Percentiles rank a stretch among this genome's conserved stretches.
phyloP scores from a whole-genome alignment of 2,888 invertebrate species.

The Halictus quadricinctus region DNA sequence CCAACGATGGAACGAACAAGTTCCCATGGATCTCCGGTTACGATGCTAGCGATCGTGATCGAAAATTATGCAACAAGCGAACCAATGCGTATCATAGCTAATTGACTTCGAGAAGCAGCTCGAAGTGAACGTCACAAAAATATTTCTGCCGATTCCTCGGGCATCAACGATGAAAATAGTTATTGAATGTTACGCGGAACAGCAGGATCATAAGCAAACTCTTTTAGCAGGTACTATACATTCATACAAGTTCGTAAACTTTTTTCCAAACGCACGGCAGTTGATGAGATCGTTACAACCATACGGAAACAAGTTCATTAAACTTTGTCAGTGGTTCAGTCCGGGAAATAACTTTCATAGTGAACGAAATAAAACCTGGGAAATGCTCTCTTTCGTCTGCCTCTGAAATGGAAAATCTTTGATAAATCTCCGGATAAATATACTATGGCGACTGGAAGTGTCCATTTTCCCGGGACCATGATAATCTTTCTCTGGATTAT shows the following conservation, averaged over 20 bases:
- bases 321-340: background rate
- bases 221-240: background rate
- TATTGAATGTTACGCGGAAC: background rate
- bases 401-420: background rate
- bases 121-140: background rate
- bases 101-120: background rate
- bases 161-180: background rate
- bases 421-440: background rate
- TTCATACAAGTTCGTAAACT: background rate
- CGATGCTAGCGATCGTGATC: background rate
- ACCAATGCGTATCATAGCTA: background rate
- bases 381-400: background rate
- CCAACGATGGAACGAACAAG: conserved; percentile 12
- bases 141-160: background rate
- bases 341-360: background rate
- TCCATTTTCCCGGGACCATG: background rate
- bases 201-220: background rate
- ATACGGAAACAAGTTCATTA: background rate
- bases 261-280: background rate
- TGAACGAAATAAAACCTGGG: background rate
- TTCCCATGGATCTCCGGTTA: conserved; percentile 11
- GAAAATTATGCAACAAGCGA: background rate
- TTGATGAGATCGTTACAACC: background rate
- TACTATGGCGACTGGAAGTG: background rate
- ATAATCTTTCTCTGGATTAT: background rate